Conservation (phyloP, 2,888 invertebrate genomes). For the Poecilus cupreus region DNA sequence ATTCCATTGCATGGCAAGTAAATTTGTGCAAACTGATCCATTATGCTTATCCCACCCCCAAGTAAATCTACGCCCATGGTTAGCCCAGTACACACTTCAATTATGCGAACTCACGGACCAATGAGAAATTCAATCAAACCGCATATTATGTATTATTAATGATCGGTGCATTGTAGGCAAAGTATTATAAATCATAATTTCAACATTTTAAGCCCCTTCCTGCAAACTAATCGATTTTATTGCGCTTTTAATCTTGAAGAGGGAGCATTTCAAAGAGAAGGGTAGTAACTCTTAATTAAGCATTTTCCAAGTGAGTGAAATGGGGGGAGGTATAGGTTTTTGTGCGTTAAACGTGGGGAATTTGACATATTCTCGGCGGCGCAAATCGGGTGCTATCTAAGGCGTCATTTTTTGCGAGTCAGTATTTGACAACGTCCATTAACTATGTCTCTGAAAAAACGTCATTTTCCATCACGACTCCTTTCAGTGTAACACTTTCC, state of each 20-base stretch:
- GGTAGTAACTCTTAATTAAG: background rate
- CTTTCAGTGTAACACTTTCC: constrained; percentile 25
- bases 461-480: constrained; percentile 36
- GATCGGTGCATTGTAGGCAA: constrained; percentile 39
- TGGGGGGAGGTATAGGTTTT: background rate
- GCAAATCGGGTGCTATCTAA: constrained; percentile 26
- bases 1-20: constrained; percentile 2
- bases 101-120: constrained; percentile 68
- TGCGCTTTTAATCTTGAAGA: constrained; percentile 36
- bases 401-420: constrained; percentile 38
- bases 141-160: constrained; percentile 44
- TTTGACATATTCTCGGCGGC: constrained; percentile 32
- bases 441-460: constrained; percentile 35
- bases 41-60: constrained; percentile 36
- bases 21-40: background rate
- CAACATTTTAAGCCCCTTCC: background rate
- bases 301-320: background rate
- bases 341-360: background rate
- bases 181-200: constrained; percentile 50
- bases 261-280: constrained; percentile 23
- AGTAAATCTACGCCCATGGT: constrained; percentile 48
- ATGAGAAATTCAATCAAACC: constrained; percentile 63
- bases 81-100: constrained; percentile 59
- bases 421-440: constrained; percentile 47
- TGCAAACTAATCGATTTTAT: background rate